phyloP scores from a whole-genome alignment of 2,888 invertebrate genomes.

The Diarsia rubi region DNA sequence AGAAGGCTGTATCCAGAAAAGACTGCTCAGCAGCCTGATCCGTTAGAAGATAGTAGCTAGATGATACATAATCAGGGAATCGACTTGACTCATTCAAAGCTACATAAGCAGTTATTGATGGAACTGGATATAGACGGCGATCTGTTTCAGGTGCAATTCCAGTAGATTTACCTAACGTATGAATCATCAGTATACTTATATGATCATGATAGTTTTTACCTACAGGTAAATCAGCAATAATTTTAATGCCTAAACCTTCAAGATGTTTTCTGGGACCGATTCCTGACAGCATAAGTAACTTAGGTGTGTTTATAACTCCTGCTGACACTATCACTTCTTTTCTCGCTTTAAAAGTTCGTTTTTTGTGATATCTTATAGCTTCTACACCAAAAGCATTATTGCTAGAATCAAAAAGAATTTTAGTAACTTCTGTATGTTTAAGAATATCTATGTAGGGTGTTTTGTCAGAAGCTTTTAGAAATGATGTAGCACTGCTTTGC shows the following conservation, averaged over 20 bases:
- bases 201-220: slow-evolving; percentile 75
- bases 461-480: slow-evolving; percentile 65
- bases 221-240: slow-evolving; percentile 72
- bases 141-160: slow-evolving; percentile 1
- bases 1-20: slow-evolving; percentile 2
- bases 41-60: not conserved
- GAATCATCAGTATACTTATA: slow-evolving; percentile 34
- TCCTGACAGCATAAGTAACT: slow-evolving; percentile 76
- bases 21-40: not conserved
- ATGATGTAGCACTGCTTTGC: slow-evolving; percentile 72
- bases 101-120: slow-evolving; percentile 71
- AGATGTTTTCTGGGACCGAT: slow-evolving; percentile 75
- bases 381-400: slow-evolving; percentile 72
- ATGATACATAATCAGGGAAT: slow-evolving; percentile 76
- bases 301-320: slow-evolving; percentile 74
- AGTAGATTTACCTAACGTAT: slow-evolving; percentile 7
- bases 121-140: slow-evolving; percentile 48
- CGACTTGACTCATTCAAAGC: slow-evolving; percentile 71
- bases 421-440: slow-evolving; percentile 70
- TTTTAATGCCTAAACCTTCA: slow-evolving; percentile 64
- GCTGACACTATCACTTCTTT: slow-evolving; percentile 76
- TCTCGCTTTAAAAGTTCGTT: slow-evolving; percentile 63
- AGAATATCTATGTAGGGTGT: slow-evolving; percentile 70
- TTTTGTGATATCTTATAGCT: slow-evolving; percentile 51
- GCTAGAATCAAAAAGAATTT: slow-evolving; percentile 71